Evolutionary conservation across 2,888 invertebrate species (phyloP), one percentile per base, ranked within the genome.

Genomic region (Azorinus chamasolen): DNA sequence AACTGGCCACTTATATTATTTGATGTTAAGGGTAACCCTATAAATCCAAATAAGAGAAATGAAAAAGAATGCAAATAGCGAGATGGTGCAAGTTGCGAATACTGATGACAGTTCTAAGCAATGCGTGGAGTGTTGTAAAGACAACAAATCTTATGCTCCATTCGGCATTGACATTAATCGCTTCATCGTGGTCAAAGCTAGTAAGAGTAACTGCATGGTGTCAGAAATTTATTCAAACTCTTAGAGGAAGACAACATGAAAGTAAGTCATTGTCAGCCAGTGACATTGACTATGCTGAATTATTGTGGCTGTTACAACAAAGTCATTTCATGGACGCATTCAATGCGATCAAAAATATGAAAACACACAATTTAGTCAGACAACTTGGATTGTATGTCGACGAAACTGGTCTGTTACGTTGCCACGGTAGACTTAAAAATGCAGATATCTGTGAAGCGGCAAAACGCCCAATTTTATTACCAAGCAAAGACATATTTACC

Each of bases 151-250:
- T 20, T 12, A 16, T 2, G 16, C 61, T 1, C 61, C 69, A 20
- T 61, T 69, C 16, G 61, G 43, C 5, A 69, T 69, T 1, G 54
- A 69, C n/a, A 24, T 20, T 20, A 22, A 22, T 6, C 20, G 32
- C 20, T 58, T 69, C 69, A 20, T 61, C 69, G 39, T 24, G 25
- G 32, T 24, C 41, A 46, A 58, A 14, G 22, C 22, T 69, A 24
- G 0, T 69, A 2, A 50, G 69, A 45, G 61, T 69, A 16, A 69
- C 69, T 4, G 69, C 69, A 22, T 48, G 16, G 5, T 24, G 18
- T 8, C 12, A 22, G n/a, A 46, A 54, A 1, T 69, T 69, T 25
- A 24, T 69, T 2, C 18, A 43, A 10, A 53, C 61, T 10, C 27
- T 61, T 25, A 27, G 39, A 54, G 27, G 48, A 25, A 18, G 12